Evolutionary conservation across 2,888 invertebrate species (phyloP), one percentile per base, ranked within the genome.

Genomic region (Esperia sulphurella): DNA sequence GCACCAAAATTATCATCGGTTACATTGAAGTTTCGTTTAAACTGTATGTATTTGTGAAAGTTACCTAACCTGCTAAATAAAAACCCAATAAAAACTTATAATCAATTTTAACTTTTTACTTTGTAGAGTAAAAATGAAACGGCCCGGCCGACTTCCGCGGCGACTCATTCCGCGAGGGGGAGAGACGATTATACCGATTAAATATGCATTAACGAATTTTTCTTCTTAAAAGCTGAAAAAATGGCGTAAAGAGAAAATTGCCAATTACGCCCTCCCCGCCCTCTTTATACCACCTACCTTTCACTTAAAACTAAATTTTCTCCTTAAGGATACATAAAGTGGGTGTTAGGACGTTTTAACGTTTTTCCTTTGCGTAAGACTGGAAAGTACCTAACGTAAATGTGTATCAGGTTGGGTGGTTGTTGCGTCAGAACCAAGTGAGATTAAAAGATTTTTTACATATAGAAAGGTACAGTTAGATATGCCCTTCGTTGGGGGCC

Each of bases 191-290:
- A 88, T 63, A 54, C 67, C 86, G 80, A 87, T 89, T 87, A 89
- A 89, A 87, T 89, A 88, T 89, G 85, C 87, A 89, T 84, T 89
- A 89, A 88, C 88, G 88, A 86, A 87, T 87, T 89, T 87, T 88
- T 80, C 86, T 85, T 69, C 72, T 88, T 83, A 87, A 84, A 87
- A 86, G 85, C 85, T 80, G 79, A 81, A 75, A 86, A 86, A 87
- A 84, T 75, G 85, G 83, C 83, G 85, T 84, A 85, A 89, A 80
- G 77, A 79, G 86, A 87, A 89, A 89, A 89, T 89, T 87, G 88
- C 49, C 88, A 87, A 89, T 89, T 89, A 88, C 72, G 63, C 52
- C 61, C 65, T 56, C 66, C 65, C 68, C 64, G 69, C 71, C 68
- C 53, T 54, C 63, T 64, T 59, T 21, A 21, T 5, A 21, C 21